A percentile compares a stretch with the other conserved stretches of the same genome.
Conservation (phyloP, 2,888 invertebrate species). For the Thelaira solivaga region DNA sequence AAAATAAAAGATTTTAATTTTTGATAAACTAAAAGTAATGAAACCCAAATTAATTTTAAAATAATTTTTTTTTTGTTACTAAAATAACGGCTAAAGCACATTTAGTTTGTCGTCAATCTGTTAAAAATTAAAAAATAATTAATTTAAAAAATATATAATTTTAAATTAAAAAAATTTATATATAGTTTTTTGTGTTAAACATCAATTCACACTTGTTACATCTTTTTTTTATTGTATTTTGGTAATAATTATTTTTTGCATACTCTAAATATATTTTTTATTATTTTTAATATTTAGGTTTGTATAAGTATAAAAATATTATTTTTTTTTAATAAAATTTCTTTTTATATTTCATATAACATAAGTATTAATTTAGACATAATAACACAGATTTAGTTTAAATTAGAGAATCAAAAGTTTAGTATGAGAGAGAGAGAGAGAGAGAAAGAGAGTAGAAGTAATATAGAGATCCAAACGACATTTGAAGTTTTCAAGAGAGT, state of each 20-base stretch:
- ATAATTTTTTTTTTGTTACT: conserved; percentile 36
- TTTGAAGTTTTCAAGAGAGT: conserved; percentile 66
- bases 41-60: conserved; percentile 26
- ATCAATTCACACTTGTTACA: conserved; percentile 52
- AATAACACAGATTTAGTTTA: conserved; percentile 59
- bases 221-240: neutral
- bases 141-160: conserved; percentile 10
- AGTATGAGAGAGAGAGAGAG: conserved; percentile 35
- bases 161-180: conserved; percentile 14
- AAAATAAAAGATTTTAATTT: conserved; percentile 17
- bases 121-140: conserved; percentile 1
- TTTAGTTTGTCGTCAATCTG: conserved; percentile 7
- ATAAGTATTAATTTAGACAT: conserved; percentile 52
- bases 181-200: conserved; percentile 43
- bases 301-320: conserved; percentile 7
- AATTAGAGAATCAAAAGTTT: conserved; percentile 32
- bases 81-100: conserved; percentile 61
- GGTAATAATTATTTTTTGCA: conserved; percentile 40
- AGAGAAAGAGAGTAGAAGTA: conserved; percentile 57
- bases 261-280: conserved; percentile 52
- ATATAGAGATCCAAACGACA: conserved; percentile 77
- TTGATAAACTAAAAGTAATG: conserved; percentile 14
- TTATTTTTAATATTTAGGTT: conserved; percentile 13
- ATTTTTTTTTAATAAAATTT: conserved; percentile 1
- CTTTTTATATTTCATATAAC: conserved; percentile 14